These are phyloP conservation scores for Eriocheir sinensis DNA, from an alignment of 1,140 invertebrate species.

Conservation along the genomic window DNA sequence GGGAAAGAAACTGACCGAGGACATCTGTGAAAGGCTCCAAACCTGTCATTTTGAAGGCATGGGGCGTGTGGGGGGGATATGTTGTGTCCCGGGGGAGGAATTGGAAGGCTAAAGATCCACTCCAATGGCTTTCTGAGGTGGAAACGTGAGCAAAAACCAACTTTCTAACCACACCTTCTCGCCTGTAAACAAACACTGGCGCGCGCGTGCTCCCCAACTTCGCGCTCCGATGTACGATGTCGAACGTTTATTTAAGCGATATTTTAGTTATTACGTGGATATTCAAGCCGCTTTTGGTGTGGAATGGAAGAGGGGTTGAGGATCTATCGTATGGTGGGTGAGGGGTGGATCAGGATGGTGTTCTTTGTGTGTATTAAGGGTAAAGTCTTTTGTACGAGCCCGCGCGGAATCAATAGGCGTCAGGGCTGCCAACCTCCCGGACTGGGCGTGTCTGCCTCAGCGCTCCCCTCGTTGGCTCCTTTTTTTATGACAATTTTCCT, in stretches of 20 bases:
- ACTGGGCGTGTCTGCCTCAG: background rate
- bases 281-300: no score
- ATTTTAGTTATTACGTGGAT: no score
- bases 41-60: background rate
- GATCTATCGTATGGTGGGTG: no score
- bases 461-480: no score
- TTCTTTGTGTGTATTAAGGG: no score
- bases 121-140: background rate
- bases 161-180: slow-evolving; percentile 9
- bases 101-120: no score
- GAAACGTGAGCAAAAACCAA: background rate
- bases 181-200: background rate
- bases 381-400: background rate
- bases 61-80: background rate
- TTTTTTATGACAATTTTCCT: no score
- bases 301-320: no score
- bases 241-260: no score
- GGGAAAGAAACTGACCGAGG: background rate
- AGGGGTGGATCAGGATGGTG: no score
- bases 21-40: background rate
- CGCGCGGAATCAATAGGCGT: background rate
- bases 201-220: background rate
- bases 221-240: no score
- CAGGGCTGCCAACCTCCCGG: background rate
- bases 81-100: background rate